A percentile compares a stretch with the other conserved stretches of the same genome.
These are phyloP conservation scores for Gyrodactylus bullatarudis DNA, from an alignment of 1,140 invertebrate species.

Conservation along the genomic window DNA sequence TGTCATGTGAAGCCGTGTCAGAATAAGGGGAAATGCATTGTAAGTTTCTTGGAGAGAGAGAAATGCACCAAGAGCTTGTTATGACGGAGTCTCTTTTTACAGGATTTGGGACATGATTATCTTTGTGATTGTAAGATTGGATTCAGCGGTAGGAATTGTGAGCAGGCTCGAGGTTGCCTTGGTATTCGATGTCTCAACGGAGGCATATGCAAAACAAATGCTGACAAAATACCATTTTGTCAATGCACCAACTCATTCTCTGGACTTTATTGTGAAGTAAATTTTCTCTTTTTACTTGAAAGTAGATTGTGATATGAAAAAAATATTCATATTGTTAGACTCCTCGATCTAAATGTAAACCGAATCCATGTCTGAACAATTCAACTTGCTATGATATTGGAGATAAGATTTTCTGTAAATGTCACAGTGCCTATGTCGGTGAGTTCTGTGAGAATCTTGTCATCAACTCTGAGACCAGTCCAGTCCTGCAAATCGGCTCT, in stretches of 20 bases:
- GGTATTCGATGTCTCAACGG: slow-evolving; percentile 10
- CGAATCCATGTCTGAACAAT: slow-evolving; percentile 10
- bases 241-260: not conserved
- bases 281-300: slow-evolving; percentile 33
- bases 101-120: slow-evolving; percentile 11
- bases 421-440: not conserved
- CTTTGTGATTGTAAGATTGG: slow-evolving; percentile 14
- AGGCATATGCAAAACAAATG: slow-evolving; percentile 12
- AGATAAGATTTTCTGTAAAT: slow-evolving; percentile 9
- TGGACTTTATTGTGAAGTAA: slow-evolving; percentile 22
- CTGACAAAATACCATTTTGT: slow-evolving; percentile 9
- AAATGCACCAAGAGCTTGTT: too few relatives aligned
- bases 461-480: too few relatives aligned
- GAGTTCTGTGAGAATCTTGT: not conserved
- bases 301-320: slow-evolving; percentile 6
- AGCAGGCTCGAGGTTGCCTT: slow-evolving; percentile 9
- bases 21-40: slow-evolving; percentile 1
- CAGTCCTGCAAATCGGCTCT: too few relatives aligned
- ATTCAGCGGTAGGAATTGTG: slow-evolving; percentile 11
- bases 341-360: slow-evolving; percentile 18
- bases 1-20: not conserved
- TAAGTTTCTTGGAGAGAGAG: not conserved
- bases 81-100: too few relatives aligned
- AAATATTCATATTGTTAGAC: slow-evolving; percentile 6
- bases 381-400: slow-evolving; percentile 12